Conservation (phyloP, 2,113 vertebrate genomes). For the Corythoichthys haematopterus region DNA sequence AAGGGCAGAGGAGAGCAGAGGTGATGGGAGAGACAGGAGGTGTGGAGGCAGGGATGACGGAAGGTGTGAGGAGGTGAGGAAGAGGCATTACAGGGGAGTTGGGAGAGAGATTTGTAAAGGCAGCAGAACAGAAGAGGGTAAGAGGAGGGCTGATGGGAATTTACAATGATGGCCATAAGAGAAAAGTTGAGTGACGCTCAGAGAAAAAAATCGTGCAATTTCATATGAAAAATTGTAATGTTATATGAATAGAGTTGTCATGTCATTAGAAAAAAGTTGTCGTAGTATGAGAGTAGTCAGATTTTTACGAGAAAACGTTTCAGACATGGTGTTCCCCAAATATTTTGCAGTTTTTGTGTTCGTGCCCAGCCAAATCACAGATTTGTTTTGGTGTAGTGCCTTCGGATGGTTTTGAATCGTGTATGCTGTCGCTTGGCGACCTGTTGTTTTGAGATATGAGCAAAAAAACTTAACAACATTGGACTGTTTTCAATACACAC, state of each 20-base stretch:
- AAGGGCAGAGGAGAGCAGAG: constrained; percentile 21
- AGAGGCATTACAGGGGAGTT: constrained; percentile 21
- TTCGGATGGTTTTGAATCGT: no score
- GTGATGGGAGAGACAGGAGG: constrained; percentile 48
- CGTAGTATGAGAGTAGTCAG: not conserved
- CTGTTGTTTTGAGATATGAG: no score
- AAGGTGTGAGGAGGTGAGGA: constrained; percentile 41
- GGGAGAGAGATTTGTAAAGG: constrained; percentile 36
- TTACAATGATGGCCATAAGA: constrained; percentile 51
- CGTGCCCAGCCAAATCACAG: no score
- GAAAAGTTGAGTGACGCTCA: constrained; percentile 28
- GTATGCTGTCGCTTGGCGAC: no score
- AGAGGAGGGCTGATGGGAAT: constrained; percentile 22
- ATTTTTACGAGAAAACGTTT: not conserved
- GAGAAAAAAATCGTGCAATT: not conserved
- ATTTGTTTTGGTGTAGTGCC: no score
- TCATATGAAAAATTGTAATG: not conserved
- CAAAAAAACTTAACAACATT: no score
- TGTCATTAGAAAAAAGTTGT: not conserved
- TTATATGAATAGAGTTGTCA: no score
- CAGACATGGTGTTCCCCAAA: no score
- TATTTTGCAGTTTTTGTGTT: no score
- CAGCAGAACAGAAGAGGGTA: constrained; percentile 19
- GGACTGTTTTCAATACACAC: no score
- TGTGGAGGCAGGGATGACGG: constrained; percentile 37